phyloP scores from a whole-genome alignment of 2,797 vertebrate species.

The Chloroceryle amazona region DNA sequence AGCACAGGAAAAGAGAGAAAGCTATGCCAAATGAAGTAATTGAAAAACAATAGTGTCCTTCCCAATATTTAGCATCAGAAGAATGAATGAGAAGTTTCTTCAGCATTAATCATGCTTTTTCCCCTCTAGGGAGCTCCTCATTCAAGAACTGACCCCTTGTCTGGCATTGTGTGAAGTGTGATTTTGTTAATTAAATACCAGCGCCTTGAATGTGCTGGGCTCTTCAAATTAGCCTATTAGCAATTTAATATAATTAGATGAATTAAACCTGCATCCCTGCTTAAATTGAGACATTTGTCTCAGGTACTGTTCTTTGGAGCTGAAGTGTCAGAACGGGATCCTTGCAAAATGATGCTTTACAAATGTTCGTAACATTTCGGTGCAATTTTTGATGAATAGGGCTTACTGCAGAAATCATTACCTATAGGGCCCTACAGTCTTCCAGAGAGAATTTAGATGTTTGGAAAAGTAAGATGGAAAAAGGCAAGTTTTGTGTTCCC shows the following conservation, averaged over 20 bases:
- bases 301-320: neutral
- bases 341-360: neutral
- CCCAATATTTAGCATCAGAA: neutral
- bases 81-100: neutral
- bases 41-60: neutral
- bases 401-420: neutral
- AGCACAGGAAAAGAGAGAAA: neutral
- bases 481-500: neutral
- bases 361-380: neutral
- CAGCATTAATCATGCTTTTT: neutral
- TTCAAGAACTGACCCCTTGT: slow-evolving; percentile 16
- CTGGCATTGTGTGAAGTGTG: neutral
- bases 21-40: neutral
- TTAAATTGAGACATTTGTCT: neutral
- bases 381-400: neutral
- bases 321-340: neutral
- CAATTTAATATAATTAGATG: slow-evolving; percentile 7
- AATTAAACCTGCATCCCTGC: neutral
- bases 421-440: neutral
- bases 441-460: neutral
- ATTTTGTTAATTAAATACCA: slow-evolving; percentile 51
- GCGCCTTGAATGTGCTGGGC: neutral
- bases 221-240: slow-evolving; percentile 36
- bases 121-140: slow-evolving; percentile 1
- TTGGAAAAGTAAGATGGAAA: neutral